Evolutionary conservation across 2,888 invertebrate genomes (phyloP), one percentile per base, ranked within the genome.

Genomic region (Drosophila fulvimacula): DNA sequence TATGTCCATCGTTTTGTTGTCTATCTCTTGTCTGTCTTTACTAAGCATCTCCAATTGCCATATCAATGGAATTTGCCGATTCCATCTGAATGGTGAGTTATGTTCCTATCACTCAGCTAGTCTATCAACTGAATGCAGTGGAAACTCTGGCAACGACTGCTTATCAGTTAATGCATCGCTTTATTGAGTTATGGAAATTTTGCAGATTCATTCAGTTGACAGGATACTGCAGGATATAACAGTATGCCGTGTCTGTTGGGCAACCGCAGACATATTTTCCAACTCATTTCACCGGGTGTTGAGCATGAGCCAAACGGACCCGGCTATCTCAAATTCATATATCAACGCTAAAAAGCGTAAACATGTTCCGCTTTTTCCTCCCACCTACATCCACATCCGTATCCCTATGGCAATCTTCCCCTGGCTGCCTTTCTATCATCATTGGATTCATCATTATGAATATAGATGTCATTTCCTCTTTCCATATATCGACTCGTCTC

Each of bases 231-330:
- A 17, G 52, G 19, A 42, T 73, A 36, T 59, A 24, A 36, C 46
- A 39, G 49, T 34, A 55, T 59, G 46, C 32, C 15, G 44, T 49
- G 60, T 24, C 57, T 46, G 60, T 5, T 41, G 38, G 64, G 48
- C 19, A 65, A 73, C 78, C 81, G 58, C 82, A 76, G 76, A 77
- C 91, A 89, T 85, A 91, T 91, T 91, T 91, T 91, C 90, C 91
- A 85, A 85, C 76, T 89, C 91, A 91, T 88, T 91, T 88, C 79
- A 73, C 79, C 41, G 80, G 55, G 60, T 61, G 63, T 66, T 71
- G 55, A 15, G 13, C 36, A 27, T 19, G 58, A 44, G 17, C 30
- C 49, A 57, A 71, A 41, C 65, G 67, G 78, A 21, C 34, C 21
- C 17, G 51, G 15, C 62, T 78, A 81, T 78, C 82, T 75, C 69